Evolutionary conservation across 2,797 vertebrate species (phyloP).

Genomic region (Antrozous pallidus): DNA sequence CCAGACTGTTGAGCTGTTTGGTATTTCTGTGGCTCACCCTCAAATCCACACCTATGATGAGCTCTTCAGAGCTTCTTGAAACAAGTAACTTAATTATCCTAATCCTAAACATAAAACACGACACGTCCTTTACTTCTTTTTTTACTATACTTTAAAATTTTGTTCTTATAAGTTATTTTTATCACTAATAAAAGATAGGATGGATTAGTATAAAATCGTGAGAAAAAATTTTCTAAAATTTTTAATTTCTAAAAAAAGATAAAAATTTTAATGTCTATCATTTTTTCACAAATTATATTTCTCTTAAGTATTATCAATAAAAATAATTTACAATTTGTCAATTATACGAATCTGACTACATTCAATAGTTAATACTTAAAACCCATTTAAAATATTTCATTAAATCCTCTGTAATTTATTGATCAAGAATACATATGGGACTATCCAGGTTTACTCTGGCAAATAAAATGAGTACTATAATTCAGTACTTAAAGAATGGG

Average conservation of each 20-base stretch:
- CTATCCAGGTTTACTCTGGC: slow-evolving; percentile 1
- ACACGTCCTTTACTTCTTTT: background rate
- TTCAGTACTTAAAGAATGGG: slow-evolving; percentile 1
- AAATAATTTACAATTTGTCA: slow-evolving; percentile 23
- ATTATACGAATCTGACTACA: slow-evolving; percentile 12
- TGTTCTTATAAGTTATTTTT: slow-evolving; percentile 18
- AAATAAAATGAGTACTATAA: slow-evolving; percentile 47
- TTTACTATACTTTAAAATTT: background rate
- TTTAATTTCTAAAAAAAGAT: slow-evolving; percentile 37
- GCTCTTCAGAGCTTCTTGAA: slow-evolving; percentile 13
- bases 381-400: slow-evolving; percentile 42
- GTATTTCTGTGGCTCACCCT: slow-evolving; percentile 13
- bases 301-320: slow-evolving; percentile 36
- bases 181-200: slow-evolving; percentile 11
- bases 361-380: slow-evolving; percentile 34
- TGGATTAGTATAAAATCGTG: background rate
- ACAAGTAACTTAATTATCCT: slow-evolving; percentile 39
- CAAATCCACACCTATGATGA: slow-evolving; percentile 27
- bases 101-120: slow-evolving; percentile 11
- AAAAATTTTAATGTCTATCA: slow-evolving; percentile 22
- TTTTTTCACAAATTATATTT: slow-evolving; percentile 39
- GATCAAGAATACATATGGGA: slow-evolving; percentile 41
- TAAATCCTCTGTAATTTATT: slow-evolving; percentile 35
- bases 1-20: slow-evolving; percentile 1
- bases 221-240: slow-evolving; percentile 32